phyloP scores from a whole-genome alignment of 2,888 invertebrate species.

The Drosophila maculinotata region DNA sequence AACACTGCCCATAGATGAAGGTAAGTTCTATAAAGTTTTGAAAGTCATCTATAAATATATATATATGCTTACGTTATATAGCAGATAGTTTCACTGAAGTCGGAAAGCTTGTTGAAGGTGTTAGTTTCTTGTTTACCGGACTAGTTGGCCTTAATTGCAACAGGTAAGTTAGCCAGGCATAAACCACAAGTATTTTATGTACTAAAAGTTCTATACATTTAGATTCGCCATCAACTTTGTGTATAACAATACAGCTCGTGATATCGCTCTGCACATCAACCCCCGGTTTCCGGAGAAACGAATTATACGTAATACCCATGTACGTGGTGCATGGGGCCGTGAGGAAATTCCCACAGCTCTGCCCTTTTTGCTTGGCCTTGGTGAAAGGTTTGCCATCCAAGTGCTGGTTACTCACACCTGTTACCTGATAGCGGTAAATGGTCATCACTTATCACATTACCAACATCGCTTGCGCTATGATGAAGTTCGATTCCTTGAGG shows the following conservation, averaged over 20 bases:
- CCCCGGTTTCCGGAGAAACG: constrained; percentile 91
- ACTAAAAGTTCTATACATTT: background rate
- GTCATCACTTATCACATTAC: constrained; percentile 90
- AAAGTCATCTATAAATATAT: background rate
- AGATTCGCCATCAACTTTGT: constrained; percentile 84
- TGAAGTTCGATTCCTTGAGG: constrained; percentile 87
- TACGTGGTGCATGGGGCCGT: constrained; percentile 89
- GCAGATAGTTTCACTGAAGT: constrained; percentile 47
- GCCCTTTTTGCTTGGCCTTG: constrained; percentile 83
- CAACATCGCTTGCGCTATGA: constrained; percentile 88
- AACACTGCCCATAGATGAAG: background rate
- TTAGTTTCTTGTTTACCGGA: constrained; percentile 82
- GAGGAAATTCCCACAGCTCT: constrained; percentile 89
- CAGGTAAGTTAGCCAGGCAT: constrained; percentile 60
- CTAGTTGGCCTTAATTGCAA: constrained; percentile 75
- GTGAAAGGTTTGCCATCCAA: constrained; percentile 86
- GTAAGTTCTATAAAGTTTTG: background rate
- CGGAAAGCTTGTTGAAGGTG: constrained; percentile 76
- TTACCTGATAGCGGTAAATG: constrained; percentile 90
- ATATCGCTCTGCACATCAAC: constrained; percentile 93
- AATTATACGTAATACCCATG: constrained; percentile 90
- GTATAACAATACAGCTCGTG: constrained; percentile 80
- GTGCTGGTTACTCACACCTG: constrained; percentile 87
- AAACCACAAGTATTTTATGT: background rate
- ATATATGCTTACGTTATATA: background rate